A percentile compares a stretch with the other conserved stretches of the same genome.
These are phyloP conservation scores for Otolemur garnettii DNA, from an alignment of 2,113 vertebrate genomes.

Conservation along the genomic window DNA sequence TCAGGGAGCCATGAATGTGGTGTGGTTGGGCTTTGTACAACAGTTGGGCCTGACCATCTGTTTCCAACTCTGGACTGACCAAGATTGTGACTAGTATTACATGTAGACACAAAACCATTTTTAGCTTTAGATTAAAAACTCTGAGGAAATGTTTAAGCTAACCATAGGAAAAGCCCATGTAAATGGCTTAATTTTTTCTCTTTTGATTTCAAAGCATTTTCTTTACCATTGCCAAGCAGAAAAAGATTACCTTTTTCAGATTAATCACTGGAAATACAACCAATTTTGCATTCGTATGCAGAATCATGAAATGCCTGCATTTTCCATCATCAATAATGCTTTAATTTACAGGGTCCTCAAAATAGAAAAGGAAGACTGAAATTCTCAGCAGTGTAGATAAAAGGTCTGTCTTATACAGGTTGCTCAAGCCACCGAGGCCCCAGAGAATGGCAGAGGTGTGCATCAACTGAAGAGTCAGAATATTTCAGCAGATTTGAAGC, in stretches of 20 bases:
- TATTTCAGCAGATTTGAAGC: background rate
- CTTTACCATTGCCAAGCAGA: background rate
- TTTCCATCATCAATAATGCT: background rate
- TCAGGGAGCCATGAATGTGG: background rate
- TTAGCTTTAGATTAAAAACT: background rate
- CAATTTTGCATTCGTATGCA: background rate
- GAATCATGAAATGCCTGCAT: background rate
- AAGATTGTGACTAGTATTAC: background rate
- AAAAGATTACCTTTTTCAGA: background rate
- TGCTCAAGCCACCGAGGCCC: background rate
- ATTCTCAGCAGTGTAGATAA: background rate
- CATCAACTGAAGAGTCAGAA: background rate
- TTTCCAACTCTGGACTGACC: background rate
- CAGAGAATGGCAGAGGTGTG: background rate
- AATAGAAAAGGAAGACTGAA: constrained; percentile 14
- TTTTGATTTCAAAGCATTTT: background rate
- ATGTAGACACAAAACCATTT: background rate
- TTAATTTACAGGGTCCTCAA: background rate
- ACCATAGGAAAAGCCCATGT: background rate
- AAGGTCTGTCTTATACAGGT: background rate
- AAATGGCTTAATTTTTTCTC: background rate
- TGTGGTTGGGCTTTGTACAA: background rate
- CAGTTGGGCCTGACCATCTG: no score
- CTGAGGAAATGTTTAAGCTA: background rate
- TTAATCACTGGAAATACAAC: background rate